Conservation (phyloP, 2,888 invertebrate species). For the Nebria salina region DNA sequence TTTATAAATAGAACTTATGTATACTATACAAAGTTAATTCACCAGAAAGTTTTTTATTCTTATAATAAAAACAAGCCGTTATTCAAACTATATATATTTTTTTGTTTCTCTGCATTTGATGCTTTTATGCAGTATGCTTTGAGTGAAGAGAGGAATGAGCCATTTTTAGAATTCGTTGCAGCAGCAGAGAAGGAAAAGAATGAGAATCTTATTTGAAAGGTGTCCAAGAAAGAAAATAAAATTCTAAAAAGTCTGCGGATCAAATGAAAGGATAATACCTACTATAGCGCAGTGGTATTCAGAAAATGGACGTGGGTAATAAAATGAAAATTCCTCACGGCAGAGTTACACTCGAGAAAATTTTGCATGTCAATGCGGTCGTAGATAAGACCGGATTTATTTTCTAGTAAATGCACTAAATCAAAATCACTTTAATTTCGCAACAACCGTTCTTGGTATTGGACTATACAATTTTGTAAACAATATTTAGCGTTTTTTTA, state of each 20-base stretch:
- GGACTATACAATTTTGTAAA: background rate
- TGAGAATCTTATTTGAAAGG: conserved; percentile 28
- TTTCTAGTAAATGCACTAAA: background rate
- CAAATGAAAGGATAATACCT: conserved; percentile 31
- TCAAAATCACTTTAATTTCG: background rate
- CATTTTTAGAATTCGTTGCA: background rate
- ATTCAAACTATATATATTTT: too few species aligned
- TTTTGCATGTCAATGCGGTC: background rate
- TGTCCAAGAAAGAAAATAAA: conserved; percentile 20
- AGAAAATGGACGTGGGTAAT: conserved; percentile 32
- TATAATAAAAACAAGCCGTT: too few species aligned
- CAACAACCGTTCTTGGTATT: background rate
- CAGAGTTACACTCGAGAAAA: conserved; percentile 25
- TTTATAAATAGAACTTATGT: too few species aligned
- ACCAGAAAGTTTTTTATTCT: too few species aligned
- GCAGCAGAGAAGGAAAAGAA: background rate
- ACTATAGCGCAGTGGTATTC: conserved; percentile 24
- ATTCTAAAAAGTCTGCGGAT: conserved; percentile 19
- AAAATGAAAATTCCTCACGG: conserved; percentile 33
- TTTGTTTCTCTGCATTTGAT: too few species aligned
- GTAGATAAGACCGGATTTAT: background rate
- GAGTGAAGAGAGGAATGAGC: background rate
- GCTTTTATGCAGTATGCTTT: too few species aligned
- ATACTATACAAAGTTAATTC: too few species aligned
- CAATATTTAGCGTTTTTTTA: background rate